phyloP scores from a whole-genome alignment of 2,797 vertebrate species.

The Sphenopsis melanotis region DNA sequence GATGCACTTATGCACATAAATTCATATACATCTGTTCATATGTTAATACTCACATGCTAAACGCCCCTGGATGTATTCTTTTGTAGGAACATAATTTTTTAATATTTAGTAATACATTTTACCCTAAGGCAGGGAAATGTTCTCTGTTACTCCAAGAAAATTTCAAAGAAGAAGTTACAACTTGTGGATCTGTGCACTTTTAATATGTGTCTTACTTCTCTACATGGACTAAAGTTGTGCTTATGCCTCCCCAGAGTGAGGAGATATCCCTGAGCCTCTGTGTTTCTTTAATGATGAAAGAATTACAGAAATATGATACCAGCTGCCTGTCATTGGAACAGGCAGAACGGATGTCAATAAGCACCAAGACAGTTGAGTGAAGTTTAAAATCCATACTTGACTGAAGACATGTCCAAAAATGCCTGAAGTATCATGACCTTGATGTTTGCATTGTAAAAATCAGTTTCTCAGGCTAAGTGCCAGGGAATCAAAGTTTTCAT shows the following conservation, averaged over 20 bases:
- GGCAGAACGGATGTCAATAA: constrained; percentile 14
- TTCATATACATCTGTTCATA: rapidly evolving
- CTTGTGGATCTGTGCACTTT: not conserved
- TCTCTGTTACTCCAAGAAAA: not conserved
- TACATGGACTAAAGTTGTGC: not conserved
- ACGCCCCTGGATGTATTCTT: rapidly evolving
- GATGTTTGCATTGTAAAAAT: not conserved
- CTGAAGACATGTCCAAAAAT: not conserved
- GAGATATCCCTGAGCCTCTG: not conserved
- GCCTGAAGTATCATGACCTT: not conserved
- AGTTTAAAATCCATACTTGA: constrained; percentile 18
- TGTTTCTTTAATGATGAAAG: not conserved
- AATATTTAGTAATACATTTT: not conserved
- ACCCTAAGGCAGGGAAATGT: not conserved
- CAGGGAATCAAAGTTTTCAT: not conserved
- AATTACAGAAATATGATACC: not conserved
- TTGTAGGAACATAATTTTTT: not conserved
- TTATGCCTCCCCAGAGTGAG: not conserved
- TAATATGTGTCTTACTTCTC: not conserved
- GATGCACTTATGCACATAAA: rapidly evolving
- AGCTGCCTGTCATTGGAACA: not conserved
- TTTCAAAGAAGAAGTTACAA: not conserved
- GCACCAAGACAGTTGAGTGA: not conserved
- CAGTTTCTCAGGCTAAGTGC: not conserved
- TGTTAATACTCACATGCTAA: rapidly evolving